These are phyloP conservation scores for Leptonema lineaticorne DNA, from an alignment of 1,140 invertebrate genomes.

Conservation along the genomic window DNA sequence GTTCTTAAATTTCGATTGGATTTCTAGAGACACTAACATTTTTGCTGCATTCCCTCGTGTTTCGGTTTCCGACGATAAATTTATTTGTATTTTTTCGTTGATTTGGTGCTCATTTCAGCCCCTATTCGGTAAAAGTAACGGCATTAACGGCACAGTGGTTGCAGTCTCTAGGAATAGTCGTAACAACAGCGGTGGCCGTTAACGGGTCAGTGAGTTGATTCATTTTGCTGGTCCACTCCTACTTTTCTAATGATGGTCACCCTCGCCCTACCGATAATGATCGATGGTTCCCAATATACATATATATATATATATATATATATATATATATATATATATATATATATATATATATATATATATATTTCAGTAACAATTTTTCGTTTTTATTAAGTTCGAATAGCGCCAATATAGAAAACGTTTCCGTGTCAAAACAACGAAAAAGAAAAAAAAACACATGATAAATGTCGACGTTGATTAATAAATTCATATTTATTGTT, in stretches of 20 bases:
- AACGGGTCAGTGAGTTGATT: slow-evolving; percentile 29
- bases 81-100: slow-evolving; percentile 39
- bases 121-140: neutral
- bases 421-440: no score
- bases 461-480: neutral
- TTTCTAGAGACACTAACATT: neutral
- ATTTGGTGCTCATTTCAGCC: slow-evolving; percentile 16
- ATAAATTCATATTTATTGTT: neutral
- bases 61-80: slow-evolving; percentile 22
- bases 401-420: no score
- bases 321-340: no score
- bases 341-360: no score
- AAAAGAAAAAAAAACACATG: no score
- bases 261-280: slow-evolving; percentile 14
- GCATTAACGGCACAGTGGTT: no score
- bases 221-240: neutral
- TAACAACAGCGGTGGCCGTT: neutral
- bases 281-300: no score
- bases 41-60: neutral
- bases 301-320: no score
- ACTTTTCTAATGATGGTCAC: slow-evolving; percentile 22
- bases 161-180: no score
- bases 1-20: slow-evolving; percentile 30
- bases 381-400: no score
- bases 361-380: no score